Base-by-base conservation (phyloP, 2,113 vertebrate genomes). In the Ammodytes dubius region DNA sequence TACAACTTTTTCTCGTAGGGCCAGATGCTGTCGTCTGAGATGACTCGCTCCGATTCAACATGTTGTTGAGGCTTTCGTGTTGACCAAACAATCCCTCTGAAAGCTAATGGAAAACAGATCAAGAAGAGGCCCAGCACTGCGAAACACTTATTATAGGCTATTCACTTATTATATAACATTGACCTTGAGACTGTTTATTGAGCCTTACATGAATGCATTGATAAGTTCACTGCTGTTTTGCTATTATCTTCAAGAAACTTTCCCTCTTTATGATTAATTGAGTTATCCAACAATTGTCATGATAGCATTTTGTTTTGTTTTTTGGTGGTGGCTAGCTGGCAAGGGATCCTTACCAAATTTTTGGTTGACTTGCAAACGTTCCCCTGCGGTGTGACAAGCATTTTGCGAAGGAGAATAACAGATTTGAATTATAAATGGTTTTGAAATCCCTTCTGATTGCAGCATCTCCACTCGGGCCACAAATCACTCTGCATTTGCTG, bases 61-160 rank as follows among this genome's bases (percentile, higher is more conserved):
- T 37, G 66, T 60, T 53, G 56, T 37, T 11, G 58, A 69, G 50
- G n/a, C 59, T 39, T 27, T 17, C 39, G 13, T 46, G 59, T 79
- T 73, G 77, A 79, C 83, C 61, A 85, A 87, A 77, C 66, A 79
- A 52, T 70, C 67, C 73, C 83, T 67, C 49, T 78, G 82, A 87
- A 89, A 75, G 27, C 57, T 8, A 74, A 87, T 87, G 82, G 84
- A 69, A 83, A 90, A 84, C 84, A 90, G 88, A 84, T 89, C 82
- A 77, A 49, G 71, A 66, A 0, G 81, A 58, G 56, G 57, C 72
- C 72, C 69, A 3, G 43, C 5, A 9, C 17, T 66, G 47, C 12
- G 12, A 77, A 27, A 46, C 35, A 54, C 71, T 65, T 37, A 2
- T 65, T 37, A 2, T 5, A 65, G 27, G 27, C 27, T n/a, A 59